A percentile compares a stretch with the other conserved stretches of the same genome.
Conservation (phyloP, 1,140 invertebrate species). For the Magallana angulata region DNA sequence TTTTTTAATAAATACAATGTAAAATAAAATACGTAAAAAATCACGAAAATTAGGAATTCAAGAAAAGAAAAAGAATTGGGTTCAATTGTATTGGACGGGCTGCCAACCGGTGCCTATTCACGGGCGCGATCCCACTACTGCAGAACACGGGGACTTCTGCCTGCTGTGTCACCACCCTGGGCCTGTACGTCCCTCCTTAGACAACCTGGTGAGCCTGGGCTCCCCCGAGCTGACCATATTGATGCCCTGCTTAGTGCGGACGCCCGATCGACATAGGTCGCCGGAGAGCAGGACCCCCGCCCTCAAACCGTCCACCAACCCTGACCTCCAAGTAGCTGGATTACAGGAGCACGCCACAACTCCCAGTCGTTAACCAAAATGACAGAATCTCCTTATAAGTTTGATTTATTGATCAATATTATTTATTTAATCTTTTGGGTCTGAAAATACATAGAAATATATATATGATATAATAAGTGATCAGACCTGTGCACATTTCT, state of each 20-base stretch:
- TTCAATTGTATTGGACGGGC: constrained; percentile 88
- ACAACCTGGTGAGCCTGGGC: constrained; percentile 89
- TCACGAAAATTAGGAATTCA: too few species aligned
- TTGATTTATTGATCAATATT: too few species aligned
- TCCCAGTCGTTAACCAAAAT: constrained; percentile 57
- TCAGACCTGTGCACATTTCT: too few species aligned
- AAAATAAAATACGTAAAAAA: too few species aligned
- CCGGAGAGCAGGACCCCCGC: constrained; percentile 83
- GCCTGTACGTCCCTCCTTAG: constrained; percentile 95
- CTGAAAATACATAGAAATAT: too few species aligned
- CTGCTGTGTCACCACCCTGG: constrained; percentile 97
- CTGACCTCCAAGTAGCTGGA: constrained; percentile 91
- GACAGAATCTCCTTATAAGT: too few species aligned
- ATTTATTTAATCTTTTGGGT: too few species aligned
- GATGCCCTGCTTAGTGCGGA: constrained; percentile 88
- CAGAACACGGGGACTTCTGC: constrained; percentile 96
- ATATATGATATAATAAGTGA: too few species aligned
- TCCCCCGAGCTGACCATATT: too few species aligned
- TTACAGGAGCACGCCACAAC: constrained; percentile 89
- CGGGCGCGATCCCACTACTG: constrained; percentile 98
- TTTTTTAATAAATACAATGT: too few species aligned
- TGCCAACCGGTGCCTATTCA: constrained; percentile 91
- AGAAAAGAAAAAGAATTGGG: too few species aligned
- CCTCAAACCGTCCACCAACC: constrained; percentile 89
- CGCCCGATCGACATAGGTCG: constrained; percentile 81